phyloP scores from a whole-genome alignment of 35 echinoderm and acorn worm species.

The Strongylocentrotus purpuratus region DNA sequence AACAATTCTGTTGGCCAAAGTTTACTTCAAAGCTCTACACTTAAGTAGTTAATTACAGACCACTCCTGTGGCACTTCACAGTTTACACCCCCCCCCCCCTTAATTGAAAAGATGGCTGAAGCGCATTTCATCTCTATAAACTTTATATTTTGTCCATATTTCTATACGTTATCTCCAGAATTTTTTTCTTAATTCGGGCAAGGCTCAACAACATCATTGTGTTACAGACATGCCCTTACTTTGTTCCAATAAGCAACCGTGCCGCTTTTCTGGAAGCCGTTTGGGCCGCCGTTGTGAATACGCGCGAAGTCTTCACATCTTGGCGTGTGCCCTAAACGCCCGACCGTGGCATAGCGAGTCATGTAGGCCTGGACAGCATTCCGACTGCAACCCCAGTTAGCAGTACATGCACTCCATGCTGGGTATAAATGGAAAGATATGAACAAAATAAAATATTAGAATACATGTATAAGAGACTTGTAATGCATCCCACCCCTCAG shows the following conservation, averaged over 20 bases:
- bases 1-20: no score
- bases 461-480: no score
- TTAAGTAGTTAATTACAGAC: no score
- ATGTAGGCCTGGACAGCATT: background rate
- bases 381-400: background rate
- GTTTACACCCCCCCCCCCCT: no score
- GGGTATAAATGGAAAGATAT: background rate
- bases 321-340: background rate
- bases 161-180: background rate
- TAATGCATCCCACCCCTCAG: no score
- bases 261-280: background rate
- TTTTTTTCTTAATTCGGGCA: background rate
- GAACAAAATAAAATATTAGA: no score
- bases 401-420: background rate
- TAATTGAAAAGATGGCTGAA: no score
- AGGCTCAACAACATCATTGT: background rate
- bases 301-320: background rate
- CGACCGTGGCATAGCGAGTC: background rate
- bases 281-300: background rate
- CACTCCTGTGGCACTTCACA: no score
- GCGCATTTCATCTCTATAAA: no score
- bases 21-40: no score
- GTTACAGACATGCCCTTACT: background rate
- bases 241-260: background rate
- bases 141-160: no score